Percentiles rank a stretch among this genome's conserved stretches.
These are phyloP conservation scores for Tetraodon nigroviridis DNA, from an alignment of 2,113 vertebrate genomes.

Conservation along the genomic window DNA sequence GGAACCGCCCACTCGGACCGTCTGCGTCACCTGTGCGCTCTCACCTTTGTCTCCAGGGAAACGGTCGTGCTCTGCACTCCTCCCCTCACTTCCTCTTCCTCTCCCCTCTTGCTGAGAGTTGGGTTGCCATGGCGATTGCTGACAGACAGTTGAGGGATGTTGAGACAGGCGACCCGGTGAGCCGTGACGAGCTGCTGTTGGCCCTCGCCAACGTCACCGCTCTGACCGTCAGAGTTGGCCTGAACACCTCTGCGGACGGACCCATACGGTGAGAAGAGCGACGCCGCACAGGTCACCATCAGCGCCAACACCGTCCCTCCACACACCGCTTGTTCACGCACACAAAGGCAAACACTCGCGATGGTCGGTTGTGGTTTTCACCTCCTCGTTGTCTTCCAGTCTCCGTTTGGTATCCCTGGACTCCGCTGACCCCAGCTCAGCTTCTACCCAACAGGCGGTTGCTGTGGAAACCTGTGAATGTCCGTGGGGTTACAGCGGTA, in stretches of 20 bases:
- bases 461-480: constrained; percentile 90
- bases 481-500: constrained; percentile 86
- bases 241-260: constrained; percentile 74
- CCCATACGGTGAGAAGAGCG: constrained; percentile 73
- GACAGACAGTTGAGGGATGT: constrained; percentile 74
- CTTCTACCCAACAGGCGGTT: constrained; percentile 63
- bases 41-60: constrained; percentile 77
- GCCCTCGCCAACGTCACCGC: constrained; percentile 80
- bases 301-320: too few relatives aligned
- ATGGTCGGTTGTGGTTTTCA: background rate
- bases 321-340: background rate
- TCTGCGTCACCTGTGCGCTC: background rate
- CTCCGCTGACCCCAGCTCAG: constrained; percentile 68
- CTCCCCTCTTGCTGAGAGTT: constrained; percentile 76
- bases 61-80: constrained; percentile 74
- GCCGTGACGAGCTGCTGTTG: constrained; percentile 81
- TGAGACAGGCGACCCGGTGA: constrained; percentile 63
- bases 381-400: constrained; percentile 60
- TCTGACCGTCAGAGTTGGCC: constrained; percentile 78
- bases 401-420: constrained; percentile 81
- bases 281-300: background rate
- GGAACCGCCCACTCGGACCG: background rate
- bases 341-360: too few relatives aligned
- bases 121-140: constrained; percentile 68
- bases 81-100: constrained; percentile 70